These are phyloP conservation scores for Tenthredo scrophulariae DNA, from an alignment of 2,888 invertebrate genomes.

Conservation along the genomic window DNA sequence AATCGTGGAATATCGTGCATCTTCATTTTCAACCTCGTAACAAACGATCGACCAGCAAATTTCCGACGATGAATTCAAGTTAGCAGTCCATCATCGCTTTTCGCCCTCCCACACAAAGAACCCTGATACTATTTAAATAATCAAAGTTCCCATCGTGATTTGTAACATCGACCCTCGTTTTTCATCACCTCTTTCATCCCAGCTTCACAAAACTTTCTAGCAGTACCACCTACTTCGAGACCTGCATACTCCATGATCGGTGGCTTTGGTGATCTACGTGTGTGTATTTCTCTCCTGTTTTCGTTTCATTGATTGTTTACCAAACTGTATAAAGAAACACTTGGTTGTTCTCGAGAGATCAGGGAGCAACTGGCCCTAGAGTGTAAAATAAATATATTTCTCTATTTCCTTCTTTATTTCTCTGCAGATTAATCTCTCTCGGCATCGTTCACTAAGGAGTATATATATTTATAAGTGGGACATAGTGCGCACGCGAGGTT, in stretches of 20 bases:
- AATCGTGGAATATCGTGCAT: no score
- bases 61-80: not conserved
- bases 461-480: conserved; percentile 26
- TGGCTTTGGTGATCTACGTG: not conserved
- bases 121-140: not conserved
- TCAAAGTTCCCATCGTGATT: not conserved
- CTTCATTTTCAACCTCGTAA: no score
- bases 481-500: conserved; percentile 8
- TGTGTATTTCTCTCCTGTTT: not conserved
- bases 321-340: conserved; percentile 1
- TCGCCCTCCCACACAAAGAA: not conserved
- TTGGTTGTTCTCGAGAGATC: not conserved
- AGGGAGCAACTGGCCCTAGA: not conserved
- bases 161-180: not conserved
- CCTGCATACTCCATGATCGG: not conserved
- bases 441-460: not conserved
- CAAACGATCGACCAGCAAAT: not conserved
- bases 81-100: not conserved
- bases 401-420: not conserved
- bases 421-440: not conserved
- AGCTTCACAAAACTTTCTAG: not conserved
- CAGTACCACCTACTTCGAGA: not conserved
- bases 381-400: conserved; percentile 5
- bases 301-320: not conserved
- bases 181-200: not conserved